phyloP scores from a whole-genome alignment of 2,113 vertebrate genomes.

The Tursiops truncatus region DNA sequence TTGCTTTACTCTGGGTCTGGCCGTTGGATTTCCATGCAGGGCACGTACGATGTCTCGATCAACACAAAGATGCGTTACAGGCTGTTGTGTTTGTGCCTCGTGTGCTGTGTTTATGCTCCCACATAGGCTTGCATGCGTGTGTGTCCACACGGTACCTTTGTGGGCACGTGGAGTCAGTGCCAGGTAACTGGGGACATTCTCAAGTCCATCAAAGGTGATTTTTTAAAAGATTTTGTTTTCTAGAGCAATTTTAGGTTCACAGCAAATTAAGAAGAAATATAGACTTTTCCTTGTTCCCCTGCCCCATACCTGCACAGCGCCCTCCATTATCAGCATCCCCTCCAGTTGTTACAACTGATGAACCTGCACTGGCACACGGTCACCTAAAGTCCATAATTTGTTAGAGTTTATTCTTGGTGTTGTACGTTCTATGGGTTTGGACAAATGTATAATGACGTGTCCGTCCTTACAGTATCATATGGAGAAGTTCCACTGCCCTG shows the following conservation, averaged over 20 bases:
- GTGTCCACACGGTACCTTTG: fast-evolving
- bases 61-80: fast-evolving
- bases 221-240: neutral
- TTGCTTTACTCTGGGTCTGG: neutral
- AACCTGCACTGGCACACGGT: fast-evolving
- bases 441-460: neutral
- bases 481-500: neutral
- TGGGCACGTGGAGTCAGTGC: fast-evolving
- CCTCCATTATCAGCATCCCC: neutral
- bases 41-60: fast-evolving
- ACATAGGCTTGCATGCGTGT: fast-evolving
- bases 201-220: neutral
- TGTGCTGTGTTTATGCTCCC: fast-evolving
- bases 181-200: neutral
- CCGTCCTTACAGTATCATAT: fast-evolving
- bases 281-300: neutral
- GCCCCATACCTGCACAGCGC: neutral
- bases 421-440: neutral
- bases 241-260: neutral
- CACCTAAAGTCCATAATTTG: neutral
- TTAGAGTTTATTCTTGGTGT: neutral
- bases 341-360: neutral
- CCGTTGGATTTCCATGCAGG: fast-evolving
- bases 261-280: neutral
- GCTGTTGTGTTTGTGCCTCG: fast-evolving